Evolutionary conservation across 2,113 vertebrate genomes (phyloP).

Genomic region (Rhinopomastus cyanomelas): DNA sequence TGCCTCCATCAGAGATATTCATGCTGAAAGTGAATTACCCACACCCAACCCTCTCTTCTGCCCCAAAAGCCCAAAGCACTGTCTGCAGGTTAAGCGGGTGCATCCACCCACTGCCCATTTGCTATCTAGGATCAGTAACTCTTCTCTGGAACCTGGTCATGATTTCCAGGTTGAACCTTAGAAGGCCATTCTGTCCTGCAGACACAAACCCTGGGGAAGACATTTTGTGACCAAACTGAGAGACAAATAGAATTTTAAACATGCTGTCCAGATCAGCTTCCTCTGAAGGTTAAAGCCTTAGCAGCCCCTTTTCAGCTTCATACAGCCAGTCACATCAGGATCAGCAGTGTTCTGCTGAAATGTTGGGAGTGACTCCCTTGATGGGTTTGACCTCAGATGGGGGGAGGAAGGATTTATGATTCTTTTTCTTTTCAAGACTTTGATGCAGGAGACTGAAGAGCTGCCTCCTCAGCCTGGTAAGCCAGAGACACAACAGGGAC

Average conservation of each 20-base stretch:
- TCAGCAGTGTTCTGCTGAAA: neutral
- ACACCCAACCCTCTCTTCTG: neutral
- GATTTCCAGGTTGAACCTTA: neutral
- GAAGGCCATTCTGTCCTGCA: neutral
- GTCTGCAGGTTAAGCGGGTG: neutral
- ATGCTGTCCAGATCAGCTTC: neutral
- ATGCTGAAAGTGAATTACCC: neutral
- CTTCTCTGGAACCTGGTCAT: neutral
- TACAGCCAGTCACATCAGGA: neutral
- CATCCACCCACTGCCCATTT: neutral
- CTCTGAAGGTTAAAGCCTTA: neutral
- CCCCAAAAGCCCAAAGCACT: neutral
- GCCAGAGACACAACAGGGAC: neutral
- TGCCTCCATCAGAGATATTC: rapidly evolving
- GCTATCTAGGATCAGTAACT: neutral
- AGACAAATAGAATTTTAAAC: neutral
- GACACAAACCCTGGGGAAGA: neutral
- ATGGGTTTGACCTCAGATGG: neutral
- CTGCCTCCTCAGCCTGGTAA: neutral
- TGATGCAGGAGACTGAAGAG: neutral
- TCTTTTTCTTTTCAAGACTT: neutral
- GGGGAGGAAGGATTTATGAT: neutral
- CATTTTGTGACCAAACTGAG: neutral
- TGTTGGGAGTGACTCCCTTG: neutral
- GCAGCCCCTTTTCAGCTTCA: neutral